phyloP scores from a whole-genome alignment of 2,888 invertebrate species.

The Bhutanitis thaidina region DNA sequence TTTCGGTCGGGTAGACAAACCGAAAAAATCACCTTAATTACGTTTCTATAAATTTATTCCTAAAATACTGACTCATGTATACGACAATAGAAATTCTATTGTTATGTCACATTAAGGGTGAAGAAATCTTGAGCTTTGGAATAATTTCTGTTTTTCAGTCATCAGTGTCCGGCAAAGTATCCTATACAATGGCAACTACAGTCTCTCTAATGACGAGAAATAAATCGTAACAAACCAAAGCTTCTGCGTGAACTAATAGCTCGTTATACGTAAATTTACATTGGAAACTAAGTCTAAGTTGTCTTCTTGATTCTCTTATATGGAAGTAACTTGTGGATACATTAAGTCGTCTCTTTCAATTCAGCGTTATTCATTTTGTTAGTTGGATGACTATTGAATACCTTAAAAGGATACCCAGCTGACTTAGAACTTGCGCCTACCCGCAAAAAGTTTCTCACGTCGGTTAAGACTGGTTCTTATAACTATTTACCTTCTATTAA shows the following conservation, averaged over 20 bases:
- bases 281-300: constrained; percentile 5
- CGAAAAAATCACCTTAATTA: no score
- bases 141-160: no score
- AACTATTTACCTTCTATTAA: neutral
- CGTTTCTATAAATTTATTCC: no score
- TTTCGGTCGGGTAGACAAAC: no score
- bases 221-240: constrained; percentile 13
- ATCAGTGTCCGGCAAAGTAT: no score
- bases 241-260: constrained; percentile 14
- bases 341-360: constrained; percentile 18
- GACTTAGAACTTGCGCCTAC: neutral
- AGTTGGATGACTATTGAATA: constrained; percentile 5
- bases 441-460: constrained; percentile 12
- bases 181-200: no score
- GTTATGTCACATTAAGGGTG: no score
- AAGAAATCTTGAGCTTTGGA: no score
- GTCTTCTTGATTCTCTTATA: constrained; percentile 11
- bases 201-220: no score
- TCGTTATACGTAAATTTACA: constrained; percentile 18
- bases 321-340: constrained; percentile 10
- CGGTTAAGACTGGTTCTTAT: neutral
- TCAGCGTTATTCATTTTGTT: constrained; percentile 19
- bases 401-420: constrained; percentile 14
- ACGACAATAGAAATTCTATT: no score
- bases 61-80: no score